A percentile compares a stretch with the other conserved stretches of the same genome.
These are phyloP conservation scores for Leucophenga maculata DNA, from an alignment of 2,888 invertebrate species.

Conservation along the genomic window DNA sequence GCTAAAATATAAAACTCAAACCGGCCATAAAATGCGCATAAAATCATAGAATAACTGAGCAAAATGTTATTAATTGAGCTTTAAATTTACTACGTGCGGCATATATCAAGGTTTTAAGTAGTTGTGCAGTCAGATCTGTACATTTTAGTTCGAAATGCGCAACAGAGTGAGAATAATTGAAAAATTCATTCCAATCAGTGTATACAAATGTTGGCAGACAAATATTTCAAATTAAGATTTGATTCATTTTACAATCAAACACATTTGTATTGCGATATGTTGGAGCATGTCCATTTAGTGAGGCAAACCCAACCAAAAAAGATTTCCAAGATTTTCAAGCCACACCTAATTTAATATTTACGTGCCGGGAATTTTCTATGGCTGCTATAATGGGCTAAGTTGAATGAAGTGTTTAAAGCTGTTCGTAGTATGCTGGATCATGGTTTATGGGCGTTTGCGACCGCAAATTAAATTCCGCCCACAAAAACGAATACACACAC, in stretches of 20 bases:
- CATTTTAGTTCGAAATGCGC: too few relatives aligned
- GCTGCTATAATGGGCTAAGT: slow-evolving; percentile 21
- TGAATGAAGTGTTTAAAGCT: not conserved
- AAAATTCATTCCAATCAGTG: too few relatives aligned
- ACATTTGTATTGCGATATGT: too few relatives aligned
- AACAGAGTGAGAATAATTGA: too few relatives aligned
- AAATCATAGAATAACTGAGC: slow-evolving; percentile 24
- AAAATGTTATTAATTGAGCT: slow-evolving; percentile 65
- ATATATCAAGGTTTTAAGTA: too few relatives aligned
- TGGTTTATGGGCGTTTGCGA: slow-evolving; percentile 8
- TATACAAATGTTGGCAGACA: too few relatives aligned
- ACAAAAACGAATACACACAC: not conserved
- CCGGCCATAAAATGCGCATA: slow-evolving; percentile 1
- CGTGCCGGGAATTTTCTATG: slow-evolving; percentile 42
- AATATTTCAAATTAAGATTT: too few relatives aligned
- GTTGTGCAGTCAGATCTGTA: too few relatives aligned
- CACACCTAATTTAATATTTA: slow-evolving; percentile 43
- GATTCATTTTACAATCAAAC: too few relatives aligned
- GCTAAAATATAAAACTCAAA: slow-evolving; percentile 2
- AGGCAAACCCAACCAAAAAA: not conserved
- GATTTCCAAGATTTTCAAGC: not conserved
- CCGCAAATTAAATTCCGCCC: slow-evolving; percentile 20
- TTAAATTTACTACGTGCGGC: too few relatives aligned
- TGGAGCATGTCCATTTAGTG: too few relatives aligned
- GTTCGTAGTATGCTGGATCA: too few relatives aligned